These are phyloP conservation scores for Triplophysa yarkandensis DNA, from an alignment of 2,797 vertebrate genomes.

Conservation along the genomic window DNA sequence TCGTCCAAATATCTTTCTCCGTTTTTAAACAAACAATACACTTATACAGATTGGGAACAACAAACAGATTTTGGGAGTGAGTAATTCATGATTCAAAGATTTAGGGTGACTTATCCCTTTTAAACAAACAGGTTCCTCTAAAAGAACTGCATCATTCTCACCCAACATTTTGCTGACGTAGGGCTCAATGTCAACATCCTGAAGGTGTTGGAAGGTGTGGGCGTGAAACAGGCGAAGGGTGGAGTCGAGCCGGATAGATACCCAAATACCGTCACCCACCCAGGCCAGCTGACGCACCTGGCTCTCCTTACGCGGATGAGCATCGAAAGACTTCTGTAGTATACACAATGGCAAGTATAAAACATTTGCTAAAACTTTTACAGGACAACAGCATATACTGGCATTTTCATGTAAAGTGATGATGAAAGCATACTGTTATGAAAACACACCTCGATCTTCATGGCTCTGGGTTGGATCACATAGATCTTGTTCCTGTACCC, in stretches of 20 bases:
- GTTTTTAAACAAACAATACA: too few species aligned
- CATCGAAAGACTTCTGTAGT: constrained; percentile 95
- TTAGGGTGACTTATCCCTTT: too few species aligned
- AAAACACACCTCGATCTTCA: constrained; percentile 90
- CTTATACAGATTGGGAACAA: too few species aligned
- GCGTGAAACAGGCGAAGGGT: constrained; percentile 95
- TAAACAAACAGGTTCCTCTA: too few species aligned
- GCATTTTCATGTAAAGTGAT: too few species aligned
- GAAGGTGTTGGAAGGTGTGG: constrained; percentile 93
- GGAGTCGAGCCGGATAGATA: constrained; percentile 96
- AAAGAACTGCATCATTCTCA: constrained; percentile 64
- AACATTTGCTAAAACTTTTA: too few species aligned
- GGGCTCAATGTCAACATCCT: constrained; percentile 98
- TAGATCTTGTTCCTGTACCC: constrained; percentile 97
- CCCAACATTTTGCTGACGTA: constrained; percentile 99
- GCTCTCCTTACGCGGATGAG: constrained; percentile 95
- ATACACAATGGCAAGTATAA: neutral
- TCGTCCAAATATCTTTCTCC: too few species aligned
- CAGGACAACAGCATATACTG: too few species aligned
- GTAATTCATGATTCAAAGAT: too few species aligned
- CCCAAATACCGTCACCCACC: constrained; percentile 96
- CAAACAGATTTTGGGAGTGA: too few species aligned
- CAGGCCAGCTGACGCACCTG: constrained; percentile 96
- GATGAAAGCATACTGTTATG: neutral
- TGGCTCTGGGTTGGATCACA: constrained; percentile 94